These are phyloP conservation scores for Prorops nasuta DNA, from an alignment of 1,140 invertebrate genomes.

Conservation along the genomic window DNA sequence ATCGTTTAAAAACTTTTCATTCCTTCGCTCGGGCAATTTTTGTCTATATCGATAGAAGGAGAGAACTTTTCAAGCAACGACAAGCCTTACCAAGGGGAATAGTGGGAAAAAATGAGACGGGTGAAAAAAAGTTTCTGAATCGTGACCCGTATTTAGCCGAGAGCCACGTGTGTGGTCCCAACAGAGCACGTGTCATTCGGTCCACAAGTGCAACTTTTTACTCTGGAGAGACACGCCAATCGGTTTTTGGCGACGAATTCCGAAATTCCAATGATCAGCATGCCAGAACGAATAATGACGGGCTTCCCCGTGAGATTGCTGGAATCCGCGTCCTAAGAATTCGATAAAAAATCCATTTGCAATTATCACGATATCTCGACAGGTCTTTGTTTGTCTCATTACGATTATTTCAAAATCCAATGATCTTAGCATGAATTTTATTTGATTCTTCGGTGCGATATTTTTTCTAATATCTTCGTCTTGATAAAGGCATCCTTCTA, in stretches of 20 bases:
- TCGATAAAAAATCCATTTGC: background rate
- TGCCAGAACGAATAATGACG: conserved; percentile 5
- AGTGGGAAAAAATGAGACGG: background rate
- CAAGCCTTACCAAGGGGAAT: no score
- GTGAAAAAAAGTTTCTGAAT: background rate
- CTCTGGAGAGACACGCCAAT: conserved; percentile 12
- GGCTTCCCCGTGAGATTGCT: conserved; percentile 9
- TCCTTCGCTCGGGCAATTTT: no score
- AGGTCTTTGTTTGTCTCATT: background rate
- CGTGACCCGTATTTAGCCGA: no score
- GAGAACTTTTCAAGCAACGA: no score
- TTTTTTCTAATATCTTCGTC: background rate
- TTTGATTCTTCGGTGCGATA: background rate
- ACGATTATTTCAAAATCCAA: no score
- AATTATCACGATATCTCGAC: background rate
- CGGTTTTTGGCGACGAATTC: conserved; percentile 36
- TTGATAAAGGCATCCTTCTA: background rate
- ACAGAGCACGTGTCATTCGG: conserved; percentile 35
- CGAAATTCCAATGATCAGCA: conserved; percentile 29
- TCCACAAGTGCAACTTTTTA: conserved; percentile 30
- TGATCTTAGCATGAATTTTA: background rate
- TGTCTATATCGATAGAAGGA: no score
- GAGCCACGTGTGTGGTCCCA: conserved; percentile 44
- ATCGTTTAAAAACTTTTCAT: no score
- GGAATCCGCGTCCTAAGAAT: conserved; percentile 4